Conservation (phyloP, 2,888 invertebrate genomes). For the Clepsis dumicolana region DNA sequence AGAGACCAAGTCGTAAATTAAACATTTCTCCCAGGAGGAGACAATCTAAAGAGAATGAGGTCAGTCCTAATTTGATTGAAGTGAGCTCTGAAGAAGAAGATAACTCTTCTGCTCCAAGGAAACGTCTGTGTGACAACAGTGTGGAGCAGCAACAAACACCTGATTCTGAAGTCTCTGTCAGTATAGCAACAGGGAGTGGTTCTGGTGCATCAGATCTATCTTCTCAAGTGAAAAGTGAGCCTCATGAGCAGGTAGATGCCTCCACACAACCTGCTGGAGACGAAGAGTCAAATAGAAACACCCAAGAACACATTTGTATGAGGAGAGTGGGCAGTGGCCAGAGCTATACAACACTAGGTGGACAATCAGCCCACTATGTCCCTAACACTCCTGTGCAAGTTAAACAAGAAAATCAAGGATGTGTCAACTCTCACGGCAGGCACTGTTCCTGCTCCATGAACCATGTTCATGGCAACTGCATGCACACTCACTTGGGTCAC, state of each 20-base stretch:
- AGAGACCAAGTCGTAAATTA: constrained; percentile 77
- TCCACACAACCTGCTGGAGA: constrained; percentile 51
- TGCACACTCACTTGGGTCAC: constrained; percentile 51
- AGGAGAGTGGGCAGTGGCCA: constrained; percentile 49
- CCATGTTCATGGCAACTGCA: constrained; percentile 45
- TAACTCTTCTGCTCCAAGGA: constrained; percentile 63
- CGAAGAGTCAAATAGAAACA: constrained; percentile 47
- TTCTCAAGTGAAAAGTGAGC: constrained; percentile 68
- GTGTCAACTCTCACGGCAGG: constrained; percentile 49
- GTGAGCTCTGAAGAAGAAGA: constrained; percentile 84
- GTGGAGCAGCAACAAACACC: constrained; percentile 47
- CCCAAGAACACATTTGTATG: constrained; percentile 43
- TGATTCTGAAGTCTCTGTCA: constrained; percentile 44
- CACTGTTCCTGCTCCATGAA: constrained; percentile 48
- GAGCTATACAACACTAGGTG: constrained; percentile 42
- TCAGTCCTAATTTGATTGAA: constrained; percentile 72
- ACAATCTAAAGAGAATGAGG: constrained; percentile 73
- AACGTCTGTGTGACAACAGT: constrained; percentile 64
- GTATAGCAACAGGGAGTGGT: constrained; percentile 46
- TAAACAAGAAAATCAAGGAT: constrained; percentile 58
- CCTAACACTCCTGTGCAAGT: constrained; percentile 48
- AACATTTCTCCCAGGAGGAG: constrained; percentile 79
- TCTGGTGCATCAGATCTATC: constrained; percentile 46
- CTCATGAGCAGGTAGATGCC: constrained; percentile 55
- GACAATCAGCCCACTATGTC: constrained; percentile 44